Evolutionary conservation across 1,140 invertebrate species (phyloP).

Genomic region (Pteromalus puparum): DNA sequence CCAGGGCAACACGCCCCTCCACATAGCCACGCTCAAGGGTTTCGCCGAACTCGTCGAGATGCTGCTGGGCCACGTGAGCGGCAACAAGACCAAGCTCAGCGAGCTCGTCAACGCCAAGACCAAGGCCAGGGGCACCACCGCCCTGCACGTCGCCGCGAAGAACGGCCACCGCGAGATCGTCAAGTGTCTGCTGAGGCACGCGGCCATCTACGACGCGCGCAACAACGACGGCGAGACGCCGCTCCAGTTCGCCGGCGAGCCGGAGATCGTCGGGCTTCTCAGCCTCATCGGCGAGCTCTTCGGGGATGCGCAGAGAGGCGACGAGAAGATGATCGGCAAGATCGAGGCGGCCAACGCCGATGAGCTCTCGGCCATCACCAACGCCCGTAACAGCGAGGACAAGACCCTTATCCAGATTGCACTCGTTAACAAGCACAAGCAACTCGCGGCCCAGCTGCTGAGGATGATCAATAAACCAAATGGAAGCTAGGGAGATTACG

Average conservation of each 20-base stretch:
- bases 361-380: slow-evolving; percentile 43
- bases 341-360: slow-evolving; percentile 42
- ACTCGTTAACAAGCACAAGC: slow-evolving; percentile 35
- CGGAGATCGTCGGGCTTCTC: slow-evolving; percentile 38
- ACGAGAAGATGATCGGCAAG: slow-evolving; percentile 34
- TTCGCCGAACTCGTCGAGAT: slow-evolving; percentile 81
- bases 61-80: slow-evolving; percentile 78
- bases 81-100: slow-evolving; percentile 61
- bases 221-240: background rate
- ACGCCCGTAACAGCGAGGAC: slow-evolving; percentile 43
- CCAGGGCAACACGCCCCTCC: slow-evolving; percentile 82
- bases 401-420: slow-evolving; percentile 30
- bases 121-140: slow-evolving; percentile 10
- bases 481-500: background rate
- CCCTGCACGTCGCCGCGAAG: slow-evolving; percentile 51
- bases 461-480: background rate
- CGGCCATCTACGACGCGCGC: slow-evolving; percentile 11
- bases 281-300: slow-evolving; percentile 49
- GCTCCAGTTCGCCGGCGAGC: background rate
- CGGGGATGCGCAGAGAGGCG: slow-evolving; percentile 50
- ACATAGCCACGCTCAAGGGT: slow-evolving; percentile 81
- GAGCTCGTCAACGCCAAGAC: slow-evolving; percentile 40
- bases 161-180: background rate
- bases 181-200: slow-evolving; percentile 17
- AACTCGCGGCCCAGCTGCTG: slow-evolving; percentile 6